phyloP scores from a whole-genome alignment of 64 coral and sea anemone species.

The Orbicella faveolata region DNA sequence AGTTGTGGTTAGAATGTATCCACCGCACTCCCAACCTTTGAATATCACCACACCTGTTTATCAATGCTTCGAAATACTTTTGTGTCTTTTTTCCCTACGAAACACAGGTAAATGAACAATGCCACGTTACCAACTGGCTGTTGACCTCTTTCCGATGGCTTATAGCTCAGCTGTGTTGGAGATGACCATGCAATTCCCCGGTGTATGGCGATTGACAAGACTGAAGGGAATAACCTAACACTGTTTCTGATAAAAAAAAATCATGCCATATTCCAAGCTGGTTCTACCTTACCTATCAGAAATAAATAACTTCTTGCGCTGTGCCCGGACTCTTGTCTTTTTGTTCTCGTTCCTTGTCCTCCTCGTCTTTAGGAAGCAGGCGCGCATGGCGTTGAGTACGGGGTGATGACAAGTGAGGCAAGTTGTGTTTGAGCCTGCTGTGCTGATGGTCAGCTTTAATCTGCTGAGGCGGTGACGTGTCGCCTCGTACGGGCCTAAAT shows the following conservation, averaged over 20 bases:
- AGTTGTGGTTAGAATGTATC: too few species aligned
- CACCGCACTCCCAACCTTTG: too few species aligned
- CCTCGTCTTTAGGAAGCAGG: not conserved
- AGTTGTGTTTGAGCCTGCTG: not conserved
- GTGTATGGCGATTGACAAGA: not conserved
- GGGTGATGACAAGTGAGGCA: not conserved
- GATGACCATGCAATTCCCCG: too few species aligned
- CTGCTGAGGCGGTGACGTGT: conserved; percentile 2
- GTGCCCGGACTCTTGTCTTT: conserved; percentile 15
- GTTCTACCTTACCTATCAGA: conserved; percentile 4
- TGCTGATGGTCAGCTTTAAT: conserved; percentile 8
- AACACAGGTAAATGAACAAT: too few species aligned
- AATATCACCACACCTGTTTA: too few species aligned
- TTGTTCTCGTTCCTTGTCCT: conserved; percentile 18
- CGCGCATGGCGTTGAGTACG: conserved; percentile 11
- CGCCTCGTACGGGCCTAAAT: conserved; percentile 16
- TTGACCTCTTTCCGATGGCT: too few species aligned
- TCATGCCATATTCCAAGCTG: too few species aligned
- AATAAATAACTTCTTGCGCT: conserved; percentile 41
- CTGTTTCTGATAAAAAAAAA: not conserved
- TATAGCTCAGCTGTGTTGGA: too few species aligned
- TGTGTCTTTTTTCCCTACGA: too few species aligned
- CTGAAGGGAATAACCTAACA: not conserved
- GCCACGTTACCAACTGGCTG: too few species aligned
- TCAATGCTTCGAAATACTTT: too few species aligned